Evolutionary conservation across 2,888 invertebrate species (phyloP).

Genomic region (Parnassius smintheus): DNA sequence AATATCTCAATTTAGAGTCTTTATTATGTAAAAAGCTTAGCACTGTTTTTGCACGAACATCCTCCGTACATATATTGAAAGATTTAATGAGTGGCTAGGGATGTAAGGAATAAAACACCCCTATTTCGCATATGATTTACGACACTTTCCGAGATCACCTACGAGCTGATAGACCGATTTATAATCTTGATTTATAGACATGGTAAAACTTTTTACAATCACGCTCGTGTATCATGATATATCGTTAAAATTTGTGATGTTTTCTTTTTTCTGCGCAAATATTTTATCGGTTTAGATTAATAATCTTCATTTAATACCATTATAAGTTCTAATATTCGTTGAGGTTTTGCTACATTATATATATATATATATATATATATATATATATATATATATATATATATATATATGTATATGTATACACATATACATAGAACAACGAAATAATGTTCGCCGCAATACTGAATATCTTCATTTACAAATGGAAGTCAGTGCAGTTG

Average conservation of each 20-base stretch:
- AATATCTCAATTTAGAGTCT: no score
- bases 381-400: no score
- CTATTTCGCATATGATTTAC: conserved; percentile 67
- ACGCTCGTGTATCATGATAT: conserved; percentile 11
- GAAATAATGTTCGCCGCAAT: conserved; percentile 29
- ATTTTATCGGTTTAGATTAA: no score
- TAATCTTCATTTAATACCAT: no score
- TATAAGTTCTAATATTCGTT: no score
- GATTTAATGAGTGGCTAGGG: conserved; percentile 52
- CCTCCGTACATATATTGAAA: conserved; percentile 36
- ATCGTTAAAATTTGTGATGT: neutral
- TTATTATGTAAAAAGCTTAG: no score
- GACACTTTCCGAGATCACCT: conserved; percentile 58
- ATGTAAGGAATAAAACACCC: conserved; percentile 48
- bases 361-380: no score
- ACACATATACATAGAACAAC: neutral
- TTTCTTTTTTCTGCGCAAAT: neutral
- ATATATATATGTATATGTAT: no score
- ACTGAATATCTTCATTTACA: conserved; percentile 45
- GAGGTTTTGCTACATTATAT: no score
- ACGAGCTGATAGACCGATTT: conserved; percentile 69
- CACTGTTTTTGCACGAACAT: no score
- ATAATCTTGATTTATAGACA: conserved; percentile 73
- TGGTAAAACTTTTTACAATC: conserved; percentile 61
- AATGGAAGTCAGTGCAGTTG: conserved; percentile 30